Percentiles rank a stretch among this genome's conserved stretches.
These are phyloP conservation scores for Plecotus auritus DNA, from an alignment of 2,113 vertebrate genomes.

Conservation along the genomic window DNA sequence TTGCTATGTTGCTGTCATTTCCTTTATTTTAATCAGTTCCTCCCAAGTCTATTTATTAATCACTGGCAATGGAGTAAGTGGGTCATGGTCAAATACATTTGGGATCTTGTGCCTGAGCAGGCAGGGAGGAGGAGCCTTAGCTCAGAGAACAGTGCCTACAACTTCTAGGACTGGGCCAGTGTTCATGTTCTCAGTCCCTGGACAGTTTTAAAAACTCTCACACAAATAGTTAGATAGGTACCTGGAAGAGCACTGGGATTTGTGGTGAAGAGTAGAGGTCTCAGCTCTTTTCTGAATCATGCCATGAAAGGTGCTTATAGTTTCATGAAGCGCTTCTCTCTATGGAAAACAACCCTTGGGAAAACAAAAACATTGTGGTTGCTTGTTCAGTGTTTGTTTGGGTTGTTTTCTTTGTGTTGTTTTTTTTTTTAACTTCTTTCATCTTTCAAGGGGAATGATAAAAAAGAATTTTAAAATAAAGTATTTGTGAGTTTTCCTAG, in stretches of 20 bases:
- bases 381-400: constrained; percentile 36
- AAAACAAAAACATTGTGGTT: constrained; percentile 27
- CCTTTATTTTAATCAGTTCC: neutral
- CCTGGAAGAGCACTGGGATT: neutral
- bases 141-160: neutral
- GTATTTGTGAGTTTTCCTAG: neutral
- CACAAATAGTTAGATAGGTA: neutral
- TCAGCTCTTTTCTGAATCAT: neutral
- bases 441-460: constrained; percentile 45
- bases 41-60: neutral
- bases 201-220: neutral
- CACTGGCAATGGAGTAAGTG: neutral
- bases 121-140: neutral
- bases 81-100: neutral
- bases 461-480: constrained; percentile 53
- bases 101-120: neutral
- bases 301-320: neutral
- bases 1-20: neutral
- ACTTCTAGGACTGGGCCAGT: neutral
- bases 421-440: neutral
- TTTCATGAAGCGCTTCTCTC: neutral
- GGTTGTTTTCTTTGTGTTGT: neutral
- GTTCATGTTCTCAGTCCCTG: neutral
- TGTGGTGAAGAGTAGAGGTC: neutral
- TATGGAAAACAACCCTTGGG: neutral